phyloP scores from a whole-genome alignment of 1,140 invertebrate species.

The Tenebrio molitor region DNA sequence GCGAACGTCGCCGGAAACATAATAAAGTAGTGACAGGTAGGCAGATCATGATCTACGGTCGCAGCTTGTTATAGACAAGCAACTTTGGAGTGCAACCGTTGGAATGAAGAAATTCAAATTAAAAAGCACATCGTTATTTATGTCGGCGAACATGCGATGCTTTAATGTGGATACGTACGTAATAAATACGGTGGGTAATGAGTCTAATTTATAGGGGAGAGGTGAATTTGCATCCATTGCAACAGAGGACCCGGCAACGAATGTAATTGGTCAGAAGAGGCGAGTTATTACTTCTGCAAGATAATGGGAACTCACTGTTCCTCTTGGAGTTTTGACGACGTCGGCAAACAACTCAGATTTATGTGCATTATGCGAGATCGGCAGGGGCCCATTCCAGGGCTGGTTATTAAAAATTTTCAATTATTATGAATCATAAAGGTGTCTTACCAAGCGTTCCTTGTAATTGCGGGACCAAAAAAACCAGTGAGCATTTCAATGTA shows the following conservation, averaged over 20 bases:
- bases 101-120: constrained; percentile 39
- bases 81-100: constrained; percentile 35
- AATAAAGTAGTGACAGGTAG: constrained; percentile 39
- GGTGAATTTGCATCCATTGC: constrained; percentile 17
- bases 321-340: not conserved
- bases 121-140: constrained; percentile 33
- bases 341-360: constrained; percentile 1
- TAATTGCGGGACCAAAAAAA: too few species aligned
- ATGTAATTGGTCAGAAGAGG: constrained; percentile 26
- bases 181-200: constrained; percentile 32
- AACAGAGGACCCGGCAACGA: constrained; percentile 30
- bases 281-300: constrained; percentile 15
- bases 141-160: constrained; percentile 26
- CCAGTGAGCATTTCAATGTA: too few species aligned
- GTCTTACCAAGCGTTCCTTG: too few species aligned
- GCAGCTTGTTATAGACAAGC: constrained; percentile 38
- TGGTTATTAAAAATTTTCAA: constrained; percentile 3
- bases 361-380: not conserved
- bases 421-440: not conserved
- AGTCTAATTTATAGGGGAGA: constrained; percentile 32
- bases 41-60: constrained; percentile 37
- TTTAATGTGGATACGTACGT: constrained; percentile 23
- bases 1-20: constrained; percentile 37
- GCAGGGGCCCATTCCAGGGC: not conserved
- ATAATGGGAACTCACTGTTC: constrained; percentile 20